A percentile compares a stretch with the other conserved stretches of the same genome.
Conservation (phyloP, 2,113 vertebrate genomes). For the Calypte anna region DNA sequence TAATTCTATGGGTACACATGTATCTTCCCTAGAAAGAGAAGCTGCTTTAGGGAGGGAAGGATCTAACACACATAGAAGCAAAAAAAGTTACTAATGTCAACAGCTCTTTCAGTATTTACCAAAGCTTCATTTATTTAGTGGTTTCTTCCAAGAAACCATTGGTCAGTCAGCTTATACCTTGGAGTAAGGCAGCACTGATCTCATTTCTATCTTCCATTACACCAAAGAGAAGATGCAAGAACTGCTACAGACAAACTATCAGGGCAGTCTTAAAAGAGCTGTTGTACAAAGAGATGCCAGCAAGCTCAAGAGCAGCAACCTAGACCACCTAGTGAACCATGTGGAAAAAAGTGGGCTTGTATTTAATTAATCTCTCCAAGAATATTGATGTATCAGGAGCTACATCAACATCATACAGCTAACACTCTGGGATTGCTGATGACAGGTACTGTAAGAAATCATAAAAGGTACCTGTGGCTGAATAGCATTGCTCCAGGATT, state of each 20-base stretch:
- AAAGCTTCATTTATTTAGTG: background rate
- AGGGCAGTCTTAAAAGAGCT: background rate
- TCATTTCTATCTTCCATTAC: background rate
- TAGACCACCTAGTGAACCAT: background rate
- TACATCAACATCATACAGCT: background rate
- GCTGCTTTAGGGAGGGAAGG: background rate
- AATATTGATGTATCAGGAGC: background rate
- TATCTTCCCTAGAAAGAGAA: background rate
- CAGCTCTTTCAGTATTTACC: background rate
- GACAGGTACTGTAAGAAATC: background rate
- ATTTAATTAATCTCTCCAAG: background rate
- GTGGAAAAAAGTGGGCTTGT: background rate
- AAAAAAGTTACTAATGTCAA: background rate
- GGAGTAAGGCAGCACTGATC: background rate
- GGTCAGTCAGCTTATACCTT: background rate
- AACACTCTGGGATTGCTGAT: background rate
- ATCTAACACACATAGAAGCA: background rate
- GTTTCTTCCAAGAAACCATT: background rate
- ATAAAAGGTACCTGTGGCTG: background rate
- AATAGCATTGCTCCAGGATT: background rate
- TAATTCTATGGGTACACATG: background rate
- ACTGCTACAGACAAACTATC: background rate
- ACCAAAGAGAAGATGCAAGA: background rate
- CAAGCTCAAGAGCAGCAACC: background rate
- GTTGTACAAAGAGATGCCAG: background rate